Percentiles rank a stretch among this genome's conserved stretches.
phyloP scores from a whole-genome alignment of 1,140 invertebrate genomes.

The Eufriesea mexicana region DNA sequence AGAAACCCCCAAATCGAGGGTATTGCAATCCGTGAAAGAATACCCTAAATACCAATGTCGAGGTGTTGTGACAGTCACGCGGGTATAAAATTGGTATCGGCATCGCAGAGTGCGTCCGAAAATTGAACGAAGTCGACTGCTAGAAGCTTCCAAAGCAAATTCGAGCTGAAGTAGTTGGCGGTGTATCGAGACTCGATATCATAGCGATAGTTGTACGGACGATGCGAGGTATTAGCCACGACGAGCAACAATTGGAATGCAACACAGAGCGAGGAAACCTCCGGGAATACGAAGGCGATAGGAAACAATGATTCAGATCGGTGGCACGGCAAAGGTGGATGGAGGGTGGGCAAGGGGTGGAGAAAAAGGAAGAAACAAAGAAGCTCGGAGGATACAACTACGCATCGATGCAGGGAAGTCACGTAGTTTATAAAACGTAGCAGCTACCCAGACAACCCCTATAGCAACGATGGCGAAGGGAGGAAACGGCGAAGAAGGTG shows the following conservation, averaged over 20 bases:
- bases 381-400: not conserved
- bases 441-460: conserved; percentile 36
- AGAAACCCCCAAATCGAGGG: no score
- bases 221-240: not conserved
- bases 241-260: conserved; percentile 54
- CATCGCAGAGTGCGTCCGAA: not conserved
- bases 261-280: conserved; percentile 27
- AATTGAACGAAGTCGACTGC: not conserved
- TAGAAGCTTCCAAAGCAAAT: not conserved
- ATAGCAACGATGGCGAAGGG: not conserved
- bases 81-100: not conserved
- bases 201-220: not conserved
- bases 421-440: conserved; percentile 68
- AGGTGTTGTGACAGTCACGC: no score
- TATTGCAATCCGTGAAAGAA: no score
- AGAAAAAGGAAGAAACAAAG: conserved; percentile 18
- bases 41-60: no score
- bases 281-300: conserved; percentile 42
- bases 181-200: not conserved
- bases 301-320: conserved; percentile 55
- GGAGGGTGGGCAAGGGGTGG: not conserved
- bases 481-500: conserved; percentile 37
- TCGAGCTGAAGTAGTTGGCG: not conserved
- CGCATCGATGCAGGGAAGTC: conserved; percentile 49
- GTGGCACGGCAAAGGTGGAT: not conserved